Evolutionary conservation across 2,797 vertebrate species (phyloP).

Genomic region (Pseudomugil tenellus): DNA sequence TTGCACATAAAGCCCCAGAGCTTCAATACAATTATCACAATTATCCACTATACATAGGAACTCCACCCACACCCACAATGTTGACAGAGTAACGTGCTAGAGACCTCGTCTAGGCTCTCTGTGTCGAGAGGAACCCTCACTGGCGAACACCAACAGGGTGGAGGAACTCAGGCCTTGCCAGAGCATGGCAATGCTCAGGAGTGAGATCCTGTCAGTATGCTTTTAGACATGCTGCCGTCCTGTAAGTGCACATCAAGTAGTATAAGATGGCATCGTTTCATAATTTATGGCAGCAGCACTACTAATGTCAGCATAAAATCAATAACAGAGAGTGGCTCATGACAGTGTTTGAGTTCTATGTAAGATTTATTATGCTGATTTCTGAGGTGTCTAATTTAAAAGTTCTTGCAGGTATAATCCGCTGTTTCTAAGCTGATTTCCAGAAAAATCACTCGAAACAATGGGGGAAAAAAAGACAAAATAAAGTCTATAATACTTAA

Average conservation of each 20-base stretch:
- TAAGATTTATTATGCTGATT: conserved; percentile 7
- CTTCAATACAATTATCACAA: conserved; percentile 7
- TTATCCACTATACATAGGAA: conserved; percentile 21
- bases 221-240: conserved; percentile 15
- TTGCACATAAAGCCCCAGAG: conserved; percentile 42
- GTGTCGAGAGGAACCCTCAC: conserved; percentile 34
- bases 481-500: not conserved
- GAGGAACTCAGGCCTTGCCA: conserved; percentile 29
- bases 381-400: not conserved
- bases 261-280: not conserved
- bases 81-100: conserved; percentile 26
- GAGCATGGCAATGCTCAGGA: conserved; percentile 7
- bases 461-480: too few relatives aligned
- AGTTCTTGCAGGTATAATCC: not conserved
- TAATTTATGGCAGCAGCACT: not conserved
- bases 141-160: conserved; percentile 19
- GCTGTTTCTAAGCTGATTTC: not conserved
- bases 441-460: not conserved
- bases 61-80: conserved; percentile 29
- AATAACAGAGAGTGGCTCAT: not conserved
- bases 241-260: conserved; percentile 22
- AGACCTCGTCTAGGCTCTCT: conserved; percentile 32
- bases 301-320: conserved; percentile 3
- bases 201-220: conserved; percentile 11
- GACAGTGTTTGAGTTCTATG: conserved; percentile 1